Evolutionary conservation across 1,140 invertebrate genomes (phyloP).

Genomic region (Streblospio benedicti): DNA sequence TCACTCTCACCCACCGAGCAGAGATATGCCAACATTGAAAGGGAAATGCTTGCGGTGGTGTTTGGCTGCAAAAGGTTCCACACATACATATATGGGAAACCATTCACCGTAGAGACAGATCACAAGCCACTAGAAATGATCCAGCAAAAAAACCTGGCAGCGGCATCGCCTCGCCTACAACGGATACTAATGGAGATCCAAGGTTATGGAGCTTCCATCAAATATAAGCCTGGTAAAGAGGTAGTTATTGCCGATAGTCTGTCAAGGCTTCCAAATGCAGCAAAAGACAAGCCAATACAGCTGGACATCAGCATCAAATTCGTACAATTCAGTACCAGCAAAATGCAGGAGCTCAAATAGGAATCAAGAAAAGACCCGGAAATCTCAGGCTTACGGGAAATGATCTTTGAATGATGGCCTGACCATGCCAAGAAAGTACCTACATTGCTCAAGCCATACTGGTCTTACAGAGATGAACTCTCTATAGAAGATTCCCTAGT

Average conservation of each 20-base stretch:
- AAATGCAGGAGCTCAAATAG: background rate
- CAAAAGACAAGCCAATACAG: background rate
- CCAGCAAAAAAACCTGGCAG: conserved; percentile 39
- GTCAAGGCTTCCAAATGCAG: conserved; percentile 14
- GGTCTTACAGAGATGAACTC: conserved; percentile 1
- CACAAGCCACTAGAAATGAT: conserved; percentile 34
- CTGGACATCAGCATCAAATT: background rate
- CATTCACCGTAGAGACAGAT: conserved; percentile 27
- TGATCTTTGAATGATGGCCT: background rate
- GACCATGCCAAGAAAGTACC: background rate
- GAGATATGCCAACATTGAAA: conserved; percentile 49
- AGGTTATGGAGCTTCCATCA: conserved; percentile 43
- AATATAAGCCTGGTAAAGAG: conserved; percentile 39
- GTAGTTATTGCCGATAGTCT: conserved; percentile 41
- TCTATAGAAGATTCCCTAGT: background rate
- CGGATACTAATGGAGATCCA: conserved; percentile 45
- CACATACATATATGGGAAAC: background rate
- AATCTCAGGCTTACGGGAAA: background rate
- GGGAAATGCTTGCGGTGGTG: conserved; percentile 48
- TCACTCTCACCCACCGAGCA: conserved; percentile 41
- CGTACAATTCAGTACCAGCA: background rate
- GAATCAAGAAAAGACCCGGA: background rate
- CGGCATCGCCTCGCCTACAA: conserved; percentile 42
- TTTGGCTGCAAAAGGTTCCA: conserved; percentile 22
- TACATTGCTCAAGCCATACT: background rate